phyloP scores from a whole-genome alignment of 2,888 invertebrate species.

The Ophion ventricosus region DNA sequence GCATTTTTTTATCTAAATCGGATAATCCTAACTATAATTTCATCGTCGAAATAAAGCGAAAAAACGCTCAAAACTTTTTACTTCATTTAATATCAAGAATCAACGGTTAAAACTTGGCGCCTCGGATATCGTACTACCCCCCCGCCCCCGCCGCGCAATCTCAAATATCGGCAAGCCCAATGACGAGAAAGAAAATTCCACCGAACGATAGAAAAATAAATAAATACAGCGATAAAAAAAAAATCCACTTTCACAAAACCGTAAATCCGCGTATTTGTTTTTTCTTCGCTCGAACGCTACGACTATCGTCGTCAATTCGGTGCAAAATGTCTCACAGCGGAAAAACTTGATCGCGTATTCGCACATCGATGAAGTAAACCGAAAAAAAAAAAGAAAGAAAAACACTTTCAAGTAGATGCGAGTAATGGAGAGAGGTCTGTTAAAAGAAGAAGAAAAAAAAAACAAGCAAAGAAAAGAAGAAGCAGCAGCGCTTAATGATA shows the following conservation, averaged over 20 bases:
- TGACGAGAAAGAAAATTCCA: not conserved
- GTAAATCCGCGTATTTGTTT: not conserved
- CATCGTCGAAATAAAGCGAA: too few relatives aligned
- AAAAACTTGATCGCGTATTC: not conserved
- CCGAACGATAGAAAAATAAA: too few relatives aligned
- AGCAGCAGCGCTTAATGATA: conserved; percentile 1
- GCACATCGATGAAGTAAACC: not conserved
- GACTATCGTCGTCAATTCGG: not conserved
- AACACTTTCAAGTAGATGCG: not conserved
- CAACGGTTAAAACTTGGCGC: too few relatives aligned
- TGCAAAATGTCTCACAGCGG: not conserved
- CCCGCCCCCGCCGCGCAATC: too few relatives aligned
- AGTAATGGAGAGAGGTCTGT: not conserved
- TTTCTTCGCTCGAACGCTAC: not conserved
- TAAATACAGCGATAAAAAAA: not conserved
- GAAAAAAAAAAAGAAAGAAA: not conserved
- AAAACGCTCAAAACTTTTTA: too few relatives aligned
- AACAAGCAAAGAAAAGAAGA: conserved; percentile 5
- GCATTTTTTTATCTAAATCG: too few relatives aligned
- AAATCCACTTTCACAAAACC: not conserved
- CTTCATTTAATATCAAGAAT: too few relatives aligned
- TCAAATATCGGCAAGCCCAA: too few relatives aligned
- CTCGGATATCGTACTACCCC: too few relatives aligned
- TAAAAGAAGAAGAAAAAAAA: not conserved
- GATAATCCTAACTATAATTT: too few relatives aligned